Evolutionary conservation across 2,113 vertebrate genomes (phyloP).

Genomic region (Anas platyrhynchos): DNA sequence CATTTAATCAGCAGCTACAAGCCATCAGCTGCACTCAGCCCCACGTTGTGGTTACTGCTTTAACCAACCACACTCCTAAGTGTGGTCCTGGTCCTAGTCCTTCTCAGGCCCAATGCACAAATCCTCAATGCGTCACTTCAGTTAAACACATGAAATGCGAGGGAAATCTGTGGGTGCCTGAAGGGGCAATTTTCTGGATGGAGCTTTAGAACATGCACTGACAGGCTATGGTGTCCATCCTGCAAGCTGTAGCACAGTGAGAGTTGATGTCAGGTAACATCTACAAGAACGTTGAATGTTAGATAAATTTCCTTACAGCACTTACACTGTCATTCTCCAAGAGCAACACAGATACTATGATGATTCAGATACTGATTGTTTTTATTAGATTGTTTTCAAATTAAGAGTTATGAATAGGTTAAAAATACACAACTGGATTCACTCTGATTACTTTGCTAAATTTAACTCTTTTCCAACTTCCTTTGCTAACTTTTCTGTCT

Average conservation of each 20-base stretch:
- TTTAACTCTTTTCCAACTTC: not conserved
- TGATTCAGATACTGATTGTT: not conserved
- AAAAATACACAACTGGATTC: not conserved
- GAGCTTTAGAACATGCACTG: not conserved
- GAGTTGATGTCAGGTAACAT: not conserved
- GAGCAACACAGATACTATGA: not conserved
- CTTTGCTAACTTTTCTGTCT: not conserved
- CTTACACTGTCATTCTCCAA: not conserved
- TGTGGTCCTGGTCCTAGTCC: not conserved
- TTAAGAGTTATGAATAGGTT: not conserved
- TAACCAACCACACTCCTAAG: not conserved
- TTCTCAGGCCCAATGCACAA: rapidly evolving
- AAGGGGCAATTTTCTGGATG: no score
- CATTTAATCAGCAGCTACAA: not conserved
- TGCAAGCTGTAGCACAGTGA: no score
- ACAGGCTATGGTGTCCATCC: not conserved
- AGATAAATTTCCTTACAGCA: no score
- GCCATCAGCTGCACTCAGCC: not conserved
- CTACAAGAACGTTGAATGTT: no score
- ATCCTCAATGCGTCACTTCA: not conserved
- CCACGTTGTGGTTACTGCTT: not conserved
- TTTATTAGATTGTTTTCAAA: not conserved
- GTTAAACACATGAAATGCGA: not conserved
- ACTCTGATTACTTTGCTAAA: not conserved
- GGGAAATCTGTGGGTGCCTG: not conserved